phyloP scores from a whole-genome alignment of 2,888 invertebrate species.

The Mesoligia furuncula region DNA sequence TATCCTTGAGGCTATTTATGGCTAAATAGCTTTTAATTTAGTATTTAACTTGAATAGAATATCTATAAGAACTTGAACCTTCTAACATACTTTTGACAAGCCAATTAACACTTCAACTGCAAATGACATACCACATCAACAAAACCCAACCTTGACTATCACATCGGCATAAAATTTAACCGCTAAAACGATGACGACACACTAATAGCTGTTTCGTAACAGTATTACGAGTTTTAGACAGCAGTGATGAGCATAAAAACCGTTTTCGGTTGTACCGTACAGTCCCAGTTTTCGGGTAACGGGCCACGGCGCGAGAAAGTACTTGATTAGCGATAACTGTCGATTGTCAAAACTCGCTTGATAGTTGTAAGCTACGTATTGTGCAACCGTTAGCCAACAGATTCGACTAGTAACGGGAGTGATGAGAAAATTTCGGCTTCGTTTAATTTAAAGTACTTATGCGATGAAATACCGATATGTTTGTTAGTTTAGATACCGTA shows the following conservation, averaged over 20 bases:
- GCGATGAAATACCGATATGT: conserved; percentile 31
- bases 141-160: conserved; percentile 56
- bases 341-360: conserved; percentile 78
- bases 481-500: conserved; percentile 29
- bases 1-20: conserved; percentile 1
- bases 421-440: conserved; percentile 52
- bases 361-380: conserved; percentile 67
- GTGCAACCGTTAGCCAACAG: conserved; percentile 75
- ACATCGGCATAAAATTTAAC: conserved; percentile 65
- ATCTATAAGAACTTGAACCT: not conserved
- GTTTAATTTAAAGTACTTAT: conserved; percentile 11
- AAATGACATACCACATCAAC: conserved; percentile 42
- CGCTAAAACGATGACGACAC: conserved; percentile 82
- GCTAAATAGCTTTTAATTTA: conserved; percentile 10
- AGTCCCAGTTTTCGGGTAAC: conserved; percentile 88
- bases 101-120: conserved; percentile 36
- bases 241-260: conserved; percentile 83
- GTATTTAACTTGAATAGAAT: not conserved
- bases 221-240: conserved; percentile 85
- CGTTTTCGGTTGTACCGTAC: conserved; percentile 86
- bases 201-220: conserved; percentile 86
- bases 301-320: conserved; percentile 81
- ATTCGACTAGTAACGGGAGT: conserved; percentile 29
- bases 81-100: conserved; percentile 11
- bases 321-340: conserved; percentile 88